Evolutionary conservation across 2,797 vertebrate species (phyloP).

Genomic region (Anguilla anguilla): DNA sequence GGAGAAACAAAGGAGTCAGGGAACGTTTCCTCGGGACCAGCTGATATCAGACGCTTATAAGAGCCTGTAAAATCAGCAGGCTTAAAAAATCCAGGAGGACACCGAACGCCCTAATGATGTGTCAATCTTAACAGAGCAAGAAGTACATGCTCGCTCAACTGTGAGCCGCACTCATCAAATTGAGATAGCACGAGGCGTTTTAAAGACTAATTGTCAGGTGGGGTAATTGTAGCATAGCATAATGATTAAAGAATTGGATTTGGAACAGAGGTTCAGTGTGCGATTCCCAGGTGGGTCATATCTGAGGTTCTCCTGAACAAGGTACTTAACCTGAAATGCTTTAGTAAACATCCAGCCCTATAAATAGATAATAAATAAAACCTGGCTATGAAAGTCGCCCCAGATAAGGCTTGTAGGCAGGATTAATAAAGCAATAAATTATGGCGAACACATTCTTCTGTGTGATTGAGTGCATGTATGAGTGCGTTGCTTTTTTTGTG

Average conservation of each 20-base stretch:
- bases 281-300: neutral
- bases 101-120: neutral
- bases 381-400: neutral
- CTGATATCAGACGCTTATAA: slow-evolving; percentile 45
- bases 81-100: neutral
- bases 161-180: neutral
- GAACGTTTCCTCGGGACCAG: slow-evolving; percentile 41
- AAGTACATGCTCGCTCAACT: neutral
- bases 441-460: neutral
- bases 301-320: neutral
- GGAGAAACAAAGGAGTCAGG: neutral
- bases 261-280: neutral
- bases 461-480: neutral
- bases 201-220: neutral
- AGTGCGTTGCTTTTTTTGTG: neutral
- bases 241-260: neutral
- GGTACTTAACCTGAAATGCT: neutral
- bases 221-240: neutral
- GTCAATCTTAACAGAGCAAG: neutral
- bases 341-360: neutral
- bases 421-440: neutral
- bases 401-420: neutral
- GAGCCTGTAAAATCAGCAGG: neutral
- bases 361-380: slow-evolving; percentile 2
- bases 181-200: neutral